Base-by-base conservation (phyloP, 1,140 invertebrate genomes). In the Charaxes varanes region DNA sequence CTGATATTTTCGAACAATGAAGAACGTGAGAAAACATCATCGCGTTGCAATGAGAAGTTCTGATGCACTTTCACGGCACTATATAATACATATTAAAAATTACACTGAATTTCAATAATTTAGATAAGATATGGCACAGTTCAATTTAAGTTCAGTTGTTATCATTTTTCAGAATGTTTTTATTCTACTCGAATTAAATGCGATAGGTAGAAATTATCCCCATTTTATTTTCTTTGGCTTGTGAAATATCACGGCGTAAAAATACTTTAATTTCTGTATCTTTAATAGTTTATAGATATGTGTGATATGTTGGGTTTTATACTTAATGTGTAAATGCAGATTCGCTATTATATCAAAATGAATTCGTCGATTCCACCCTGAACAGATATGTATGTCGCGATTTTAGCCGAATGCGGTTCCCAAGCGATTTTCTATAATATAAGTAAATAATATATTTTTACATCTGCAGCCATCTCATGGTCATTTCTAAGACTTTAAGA, bases 391-490 rank as follows among this genome's bases (percentile, higher is more conserved):
- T 78, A 48, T 54, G 34, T 59, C 46, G 47, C 37, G 27, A 40
- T 56, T 45, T 58, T 53, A 49, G 45, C 58, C 57, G 45, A 70
- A 67, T 61, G 56, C 66, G 69, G 65, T 69, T 59, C 52, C 49
- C 66, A 71, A 79, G 70, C 69, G 68, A 74, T 82, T 76, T 56
- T 64, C 76, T 80, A 82, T 57, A 48, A 68, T 69, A 71, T 67
- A 70, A 66, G 67, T 76, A 79, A 79, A 79, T 78, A 79, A 82
- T 77, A 74, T 73, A 72, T 74, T 71, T 70, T 69, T 73, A 79
- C 68, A 78, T 78, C 65, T 78, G 74, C 73, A 70, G 72, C 76
- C 79, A 79, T 79, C 74, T 78, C 66, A 82, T 79, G 78, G 78
- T 78, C 64, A 67, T 61, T 69, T 51, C 65, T 80, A 80, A 66